Evolutionary conservation across 37 sponge, comb jelly and placozoan species (phyloP).

Genomic region (Tethya wilhelma): DNA sequence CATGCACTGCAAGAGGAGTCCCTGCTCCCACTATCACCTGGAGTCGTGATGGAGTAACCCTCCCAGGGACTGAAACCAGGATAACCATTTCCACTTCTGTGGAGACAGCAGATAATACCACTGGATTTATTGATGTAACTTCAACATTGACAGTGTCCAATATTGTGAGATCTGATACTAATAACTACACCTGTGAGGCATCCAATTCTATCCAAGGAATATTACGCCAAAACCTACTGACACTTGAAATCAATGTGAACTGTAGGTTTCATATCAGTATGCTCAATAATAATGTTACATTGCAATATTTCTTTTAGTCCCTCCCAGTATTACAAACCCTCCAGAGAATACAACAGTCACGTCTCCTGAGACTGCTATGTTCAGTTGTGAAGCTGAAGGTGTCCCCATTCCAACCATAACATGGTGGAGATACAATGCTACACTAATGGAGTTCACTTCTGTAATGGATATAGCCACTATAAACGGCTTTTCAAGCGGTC

Average conservation of each 20-base stretch:
- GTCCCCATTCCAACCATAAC: conserved; percentile 11
- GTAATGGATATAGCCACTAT: not conserved
- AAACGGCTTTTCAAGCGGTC: not conserved
- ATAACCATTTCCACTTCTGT: too few relatives aligned
- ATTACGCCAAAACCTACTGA: too few relatives aligned
- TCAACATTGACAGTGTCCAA: conserved; percentile 35
- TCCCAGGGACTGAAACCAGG: too few relatives aligned
- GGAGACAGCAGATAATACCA: too few relatives aligned
- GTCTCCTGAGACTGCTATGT: conserved; percentile 10
- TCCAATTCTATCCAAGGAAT: conserved; percentile 1
- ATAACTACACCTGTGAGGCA: conserved; percentile 44
- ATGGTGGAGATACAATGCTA: conserved; percentile 7
- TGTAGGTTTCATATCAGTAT: too few relatives aligned
- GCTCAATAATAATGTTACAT: too few relatives aligned
- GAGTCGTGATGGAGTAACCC: too few relatives aligned
- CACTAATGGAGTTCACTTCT: not conserved
- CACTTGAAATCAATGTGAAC: too few relatives aligned
- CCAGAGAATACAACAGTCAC: conserved; percentile 14
- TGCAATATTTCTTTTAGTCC: too few relatives aligned
- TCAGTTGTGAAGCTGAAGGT: conserved; percentile 24
- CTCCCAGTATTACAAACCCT: too few relatives aligned
- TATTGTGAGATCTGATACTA: conserved; percentile 28
- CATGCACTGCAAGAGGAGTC: conserved; percentile 43
- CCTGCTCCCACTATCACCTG: conserved; percentile 53
- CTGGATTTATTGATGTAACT: conserved; percentile 15